Conservation (phyloP, 2,797 vertebrate genomes). For the Leontocebus nigricollis region DNA sequence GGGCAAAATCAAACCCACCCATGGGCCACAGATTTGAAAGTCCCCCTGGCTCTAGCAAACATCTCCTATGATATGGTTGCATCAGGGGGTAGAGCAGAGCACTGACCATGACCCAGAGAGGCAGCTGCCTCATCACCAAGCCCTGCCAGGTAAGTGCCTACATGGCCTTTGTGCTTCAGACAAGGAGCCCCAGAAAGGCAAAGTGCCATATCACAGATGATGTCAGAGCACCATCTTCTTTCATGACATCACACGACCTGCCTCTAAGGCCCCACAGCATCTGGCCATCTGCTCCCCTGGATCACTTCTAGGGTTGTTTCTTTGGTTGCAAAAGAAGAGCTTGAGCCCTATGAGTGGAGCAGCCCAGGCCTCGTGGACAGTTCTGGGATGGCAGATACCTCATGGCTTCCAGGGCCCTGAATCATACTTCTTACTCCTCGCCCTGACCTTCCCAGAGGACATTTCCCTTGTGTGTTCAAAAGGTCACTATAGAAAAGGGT, state of each 20-base stretch:
- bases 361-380: background rate
- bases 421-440: background rate
- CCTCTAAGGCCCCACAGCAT: rapidly evolving
- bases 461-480: background rate
- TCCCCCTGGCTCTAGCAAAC: background rate
- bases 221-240: no score
- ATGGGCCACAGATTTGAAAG: rapidly evolving
- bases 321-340: background rate
- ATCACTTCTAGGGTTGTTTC: background rate
- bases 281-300: background rate
- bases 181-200: background rate
- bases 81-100: background rate
- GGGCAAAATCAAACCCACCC: background rate
- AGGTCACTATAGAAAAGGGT: background rate
- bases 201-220: background rate
- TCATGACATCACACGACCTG: background rate
- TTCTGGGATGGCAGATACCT: background rate
- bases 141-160: background rate
- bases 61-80: rapidly evolving
- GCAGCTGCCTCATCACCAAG: background rate
- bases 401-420: background rate
- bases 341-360: background rate
- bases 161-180: background rate
- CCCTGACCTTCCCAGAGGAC: background rate
- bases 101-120: rapidly evolving